Conservation (phyloP, 2,888 invertebrate genomes). For the Iselma pallidipennis region DNA sequence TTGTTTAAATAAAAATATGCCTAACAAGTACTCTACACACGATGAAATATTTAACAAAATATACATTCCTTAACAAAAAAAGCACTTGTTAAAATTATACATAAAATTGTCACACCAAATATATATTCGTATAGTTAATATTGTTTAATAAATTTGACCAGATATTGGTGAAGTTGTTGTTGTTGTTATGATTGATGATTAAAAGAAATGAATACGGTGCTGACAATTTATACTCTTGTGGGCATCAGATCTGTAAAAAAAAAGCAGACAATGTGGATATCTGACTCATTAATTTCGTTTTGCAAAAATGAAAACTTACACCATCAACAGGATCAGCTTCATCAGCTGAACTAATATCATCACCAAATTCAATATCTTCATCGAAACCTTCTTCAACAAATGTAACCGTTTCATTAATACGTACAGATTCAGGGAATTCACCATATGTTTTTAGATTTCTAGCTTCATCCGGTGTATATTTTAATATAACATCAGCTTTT, state of each 20-base stretch:
- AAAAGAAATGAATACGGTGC: neutral
- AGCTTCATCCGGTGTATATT: slow-evolving; percentile 99
- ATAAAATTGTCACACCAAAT: slow-evolving; percentile 13
- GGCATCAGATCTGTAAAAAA: slow-evolving; percentile 22
- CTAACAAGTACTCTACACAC: slow-evolving; percentile 17
- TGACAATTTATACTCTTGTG: slow-evolving; percentile 2
- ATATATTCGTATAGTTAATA: neutral
- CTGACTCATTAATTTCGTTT: too few species aligned
- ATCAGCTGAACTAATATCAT: slow-evolving; percentile 90
- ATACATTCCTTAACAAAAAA: slow-evolving; percentile 13
- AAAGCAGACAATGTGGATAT: neutral
- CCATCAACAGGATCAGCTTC: slow-evolving; percentile 68
- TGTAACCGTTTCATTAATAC: slow-evolving; percentile 95
- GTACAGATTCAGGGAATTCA: slow-evolving; percentile 97
- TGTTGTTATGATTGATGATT: neutral
- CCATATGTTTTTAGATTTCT: slow-evolving; percentile 98
- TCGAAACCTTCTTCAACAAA: slow-evolving; percentile 94
- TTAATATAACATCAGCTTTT: slow-evolving; percentile 98
- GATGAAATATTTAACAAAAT: slow-evolving; percentile 10
- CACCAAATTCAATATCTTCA: slow-evolving; percentile 96
- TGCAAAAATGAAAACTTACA: too few species aligned
- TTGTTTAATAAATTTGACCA: neutral
- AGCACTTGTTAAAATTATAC: slow-evolving; percentile 19
- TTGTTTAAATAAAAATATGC: neutral
- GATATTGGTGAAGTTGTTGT: neutral